Percentiles rank a stretch among this genome's conserved stretches.
phyloP scores from a whole-genome alignment of 2,113 vertebrate species.

The Oncorhynchus gorbuscha region DNA sequence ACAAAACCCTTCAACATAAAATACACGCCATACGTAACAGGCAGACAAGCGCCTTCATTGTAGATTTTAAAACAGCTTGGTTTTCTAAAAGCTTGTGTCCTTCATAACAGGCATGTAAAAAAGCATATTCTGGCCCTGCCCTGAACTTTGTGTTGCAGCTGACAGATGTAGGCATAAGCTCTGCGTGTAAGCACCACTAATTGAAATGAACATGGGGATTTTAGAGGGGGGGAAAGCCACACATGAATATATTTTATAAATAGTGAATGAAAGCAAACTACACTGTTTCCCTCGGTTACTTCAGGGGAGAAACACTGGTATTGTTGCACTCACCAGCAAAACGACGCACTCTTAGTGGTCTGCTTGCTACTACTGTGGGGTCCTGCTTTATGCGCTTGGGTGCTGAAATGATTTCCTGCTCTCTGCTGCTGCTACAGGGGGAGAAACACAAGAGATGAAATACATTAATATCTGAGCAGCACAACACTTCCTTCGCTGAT shows the following conservation, averaged over 20 bases:
- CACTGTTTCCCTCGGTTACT: not conserved
- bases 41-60: too few species aligned
- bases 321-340: conserved; percentile 67
- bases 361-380: conserved; percentile 36
- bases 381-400: conserved; percentile 82
- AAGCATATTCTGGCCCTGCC: not conserved
- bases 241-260: not conserved
- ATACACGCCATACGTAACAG: too few species aligned
- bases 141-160: not conserved
- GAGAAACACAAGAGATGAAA: conserved; percentile 1
- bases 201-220: not conserved
- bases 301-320: not conserved
- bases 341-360: conserved; percentile 73
- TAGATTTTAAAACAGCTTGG: too few species aligned
- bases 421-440: conserved; percentile 45
- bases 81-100: too few species aligned
- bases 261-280: not conserved
- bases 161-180: not conserved
- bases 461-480: not conserved
- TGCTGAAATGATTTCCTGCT: conserved; percentile 50
- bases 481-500: not conserved
- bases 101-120: too few species aligned
- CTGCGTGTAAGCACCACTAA: not conserved
- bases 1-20: too few species aligned
- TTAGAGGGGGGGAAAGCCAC: not conserved